A percentile compares a stretch with the other conserved stretches of the same genome.
These are phyloP conservation scores for Salvelinus namaycush DNA, from an alignment of 2,113 vertebrate genomes.

Conservation along the genomic window DNA sequence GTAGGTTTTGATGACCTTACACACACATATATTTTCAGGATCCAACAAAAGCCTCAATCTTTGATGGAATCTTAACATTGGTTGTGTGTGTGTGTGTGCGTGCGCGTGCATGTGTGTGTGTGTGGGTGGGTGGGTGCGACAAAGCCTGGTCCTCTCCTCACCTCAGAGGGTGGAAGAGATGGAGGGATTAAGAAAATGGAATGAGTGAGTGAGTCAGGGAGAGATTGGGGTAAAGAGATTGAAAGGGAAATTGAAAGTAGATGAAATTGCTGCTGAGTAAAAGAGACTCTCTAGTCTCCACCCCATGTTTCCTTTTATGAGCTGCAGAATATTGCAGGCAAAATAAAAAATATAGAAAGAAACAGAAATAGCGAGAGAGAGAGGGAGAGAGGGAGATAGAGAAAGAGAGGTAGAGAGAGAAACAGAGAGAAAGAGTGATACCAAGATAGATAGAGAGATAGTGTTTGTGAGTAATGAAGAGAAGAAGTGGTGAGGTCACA, in stretches of 20 bases:
- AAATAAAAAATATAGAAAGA: neutral
- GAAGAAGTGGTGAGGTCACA: neutral
- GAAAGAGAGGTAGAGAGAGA: neutral
- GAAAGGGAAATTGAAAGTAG: neutral
- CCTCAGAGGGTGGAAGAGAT: constrained; percentile 1
- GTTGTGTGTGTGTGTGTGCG: constrained; percentile 22
- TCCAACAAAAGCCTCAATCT: neutral
- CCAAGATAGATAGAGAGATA: neutral
- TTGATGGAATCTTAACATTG: constrained; percentile 66
- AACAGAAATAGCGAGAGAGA: constrained; percentile 5
- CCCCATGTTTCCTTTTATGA: too few relatives aligned
- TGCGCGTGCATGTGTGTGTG: constrained; percentile 59
- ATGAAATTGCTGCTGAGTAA: neutral
- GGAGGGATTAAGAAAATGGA: neutral
- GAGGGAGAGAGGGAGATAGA: constrained; percentile 10
- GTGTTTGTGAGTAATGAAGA: too few relatives aligned
- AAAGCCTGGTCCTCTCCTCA: too few relatives aligned
- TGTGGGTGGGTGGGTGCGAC: neutral
- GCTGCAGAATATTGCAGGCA: neutral
- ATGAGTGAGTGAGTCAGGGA: constrained; percentile 33
- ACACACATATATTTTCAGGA: constrained; percentile 31
- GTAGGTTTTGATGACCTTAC: constrained; percentile 47
- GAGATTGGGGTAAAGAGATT: neutral
- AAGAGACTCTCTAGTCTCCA: neutral
- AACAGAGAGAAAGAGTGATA: neutral